A percentile compares a stretch with the other conserved stretches of the same genome.
Conservation (phyloP, 1,140 invertebrate genomes). For the Drosophila pectinifera region DNA sequence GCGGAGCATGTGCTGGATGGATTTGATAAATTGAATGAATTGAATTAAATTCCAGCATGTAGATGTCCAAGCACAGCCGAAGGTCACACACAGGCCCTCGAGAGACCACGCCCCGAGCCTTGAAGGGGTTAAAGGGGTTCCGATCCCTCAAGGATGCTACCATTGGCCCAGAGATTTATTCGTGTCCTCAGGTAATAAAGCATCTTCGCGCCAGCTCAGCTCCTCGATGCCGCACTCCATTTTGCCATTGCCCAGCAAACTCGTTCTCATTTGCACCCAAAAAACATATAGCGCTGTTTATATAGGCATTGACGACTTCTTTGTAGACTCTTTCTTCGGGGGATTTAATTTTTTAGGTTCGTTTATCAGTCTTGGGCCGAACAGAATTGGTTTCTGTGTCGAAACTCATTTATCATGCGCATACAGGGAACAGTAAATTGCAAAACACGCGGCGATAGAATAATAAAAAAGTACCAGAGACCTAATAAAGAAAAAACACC, state of each 20-base stretch:
- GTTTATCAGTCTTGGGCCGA: constrained; percentile 61
- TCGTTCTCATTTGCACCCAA: constrained; percentile 31
- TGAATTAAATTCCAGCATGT: constrained; percentile 46
- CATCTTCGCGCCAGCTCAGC: constrained; percentile 29
- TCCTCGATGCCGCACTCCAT: constrained; percentile 53
- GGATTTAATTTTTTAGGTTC: constrained; percentile 19
- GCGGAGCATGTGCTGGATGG: constrained; percentile 63
- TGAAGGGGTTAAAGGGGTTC: constrained; percentile 57
- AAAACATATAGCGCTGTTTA: constrained; percentile 9
- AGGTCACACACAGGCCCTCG: constrained; percentile 44
- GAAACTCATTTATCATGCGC: constrained; percentile 65
- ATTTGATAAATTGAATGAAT: constrained; percentile 75
- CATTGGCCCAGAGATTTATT: constrained; percentile 61
- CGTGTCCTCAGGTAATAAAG: constrained; percentile 53
- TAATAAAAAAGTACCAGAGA: constrained; percentile 30
- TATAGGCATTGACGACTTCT: constrained; percentile 38
- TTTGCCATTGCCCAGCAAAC: constrained; percentile 56
- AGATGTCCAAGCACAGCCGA: constrained; percentile 57
- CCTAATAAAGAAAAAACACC: constrained; percentile 18
- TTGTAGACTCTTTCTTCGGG: constrained; percentile 28
- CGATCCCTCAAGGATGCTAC: constrained; percentile 43
- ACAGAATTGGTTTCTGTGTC: constrained; percentile 47
- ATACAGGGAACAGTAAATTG: constrained; percentile 48
- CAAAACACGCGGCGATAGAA: constrained; percentile 58
- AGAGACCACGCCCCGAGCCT: constrained; percentile 60